Percentiles rank a stretch among this genome's conserved stretches.
These are phyloP conservation scores for Odobenus rosmarus DNA, from an alignment of 2,113 vertebrate genomes.

Conservation along the genomic window DNA sequence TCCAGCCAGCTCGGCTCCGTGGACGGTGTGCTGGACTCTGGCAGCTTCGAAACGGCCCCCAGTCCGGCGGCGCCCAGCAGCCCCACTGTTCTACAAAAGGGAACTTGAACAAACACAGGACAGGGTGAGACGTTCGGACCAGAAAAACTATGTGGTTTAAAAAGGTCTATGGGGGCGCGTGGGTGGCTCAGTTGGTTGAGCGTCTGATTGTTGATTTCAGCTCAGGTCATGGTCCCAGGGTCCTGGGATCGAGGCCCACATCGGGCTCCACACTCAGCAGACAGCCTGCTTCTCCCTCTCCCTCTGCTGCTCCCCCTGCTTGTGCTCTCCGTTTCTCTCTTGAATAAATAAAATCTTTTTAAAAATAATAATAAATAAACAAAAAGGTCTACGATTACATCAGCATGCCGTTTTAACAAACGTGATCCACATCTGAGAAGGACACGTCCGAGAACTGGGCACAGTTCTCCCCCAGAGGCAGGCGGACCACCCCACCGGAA, in stretches of 20 bases:
- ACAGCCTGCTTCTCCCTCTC: neutral
- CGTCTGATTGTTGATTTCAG: neutral
- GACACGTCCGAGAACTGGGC: rapidly evolving
- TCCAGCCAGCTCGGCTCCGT: rapidly evolving
- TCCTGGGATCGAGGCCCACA: neutral
- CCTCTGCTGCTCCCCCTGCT: neutral
- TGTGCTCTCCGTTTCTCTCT: neutral
- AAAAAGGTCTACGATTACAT: no score
- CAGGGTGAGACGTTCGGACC: neutral
- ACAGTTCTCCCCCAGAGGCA: rapidly evolving
- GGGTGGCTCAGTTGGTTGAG: neutral
- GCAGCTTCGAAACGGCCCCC: neutral
- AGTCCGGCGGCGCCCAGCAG: conserved; percentile 77
- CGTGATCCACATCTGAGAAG: neutral
- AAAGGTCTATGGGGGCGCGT: neutral
- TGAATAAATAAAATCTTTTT: neutral
- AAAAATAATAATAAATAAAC: neutral
- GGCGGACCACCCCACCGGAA: rapidly evolving
- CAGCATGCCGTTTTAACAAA: neutral
- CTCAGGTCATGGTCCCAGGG: neutral
- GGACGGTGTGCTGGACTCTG: neutral
- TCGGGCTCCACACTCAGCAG: rapidly evolving
- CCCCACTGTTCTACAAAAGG: conserved; percentile 86
- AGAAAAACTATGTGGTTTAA: neutral
- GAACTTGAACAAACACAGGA: conserved; percentile 75